Percentiles rank a stretch among this genome's conserved stretches.
Evolutionary conservation across 2,888 invertebrate genomes (phyloP).

Genomic region (Tubulanus polymorphus): DNA sequence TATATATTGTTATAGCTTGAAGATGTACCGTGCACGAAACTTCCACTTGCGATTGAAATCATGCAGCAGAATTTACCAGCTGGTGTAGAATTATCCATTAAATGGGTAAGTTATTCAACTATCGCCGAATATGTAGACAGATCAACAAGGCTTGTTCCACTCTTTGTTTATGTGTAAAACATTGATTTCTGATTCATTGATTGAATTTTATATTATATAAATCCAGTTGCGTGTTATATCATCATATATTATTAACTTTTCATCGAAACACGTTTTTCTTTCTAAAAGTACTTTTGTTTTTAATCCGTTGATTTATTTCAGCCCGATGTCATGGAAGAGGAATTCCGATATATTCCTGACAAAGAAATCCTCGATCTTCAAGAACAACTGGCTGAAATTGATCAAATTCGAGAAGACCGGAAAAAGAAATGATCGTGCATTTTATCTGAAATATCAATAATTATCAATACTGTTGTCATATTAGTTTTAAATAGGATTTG

Average conservation of each 20-base stretch:
- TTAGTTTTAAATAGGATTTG: too few species aligned
- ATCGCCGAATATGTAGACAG: not conserved
- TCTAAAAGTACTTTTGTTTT: not conserved
- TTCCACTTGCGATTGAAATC: conserved; percentile 71
- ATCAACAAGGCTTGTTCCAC: too few species aligned
- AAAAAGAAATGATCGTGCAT: conserved; percentile 28
- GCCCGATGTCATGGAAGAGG: conserved; percentile 67
- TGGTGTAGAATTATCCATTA: conserved; percentile 69
- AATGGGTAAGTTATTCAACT: conserved; percentile 27
- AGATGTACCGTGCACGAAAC: conserved; percentile 54
- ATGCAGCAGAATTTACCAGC: conserved; percentile 72
- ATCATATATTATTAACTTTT: not conserved
- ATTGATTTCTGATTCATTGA: too few species aligned
- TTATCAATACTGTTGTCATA: too few species aligned
- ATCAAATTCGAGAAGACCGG: conserved; percentile 26
- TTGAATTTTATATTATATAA: too few species aligned
- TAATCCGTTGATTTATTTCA: conserved; percentile 18
- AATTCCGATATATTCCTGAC: conserved; percentile 79
- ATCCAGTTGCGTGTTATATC: not conserved
- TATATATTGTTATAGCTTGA: conserved; percentile 56
- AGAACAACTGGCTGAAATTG: conserved; percentile 68
- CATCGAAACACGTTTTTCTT: not conserved
- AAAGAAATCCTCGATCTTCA: conserved; percentile 72
- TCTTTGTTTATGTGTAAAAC: too few species aligned
- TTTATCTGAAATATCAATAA: too few species aligned